phyloP scores from a whole-genome alignment of 2,888 invertebrate genomes.

The Arenicola marina region DNA sequence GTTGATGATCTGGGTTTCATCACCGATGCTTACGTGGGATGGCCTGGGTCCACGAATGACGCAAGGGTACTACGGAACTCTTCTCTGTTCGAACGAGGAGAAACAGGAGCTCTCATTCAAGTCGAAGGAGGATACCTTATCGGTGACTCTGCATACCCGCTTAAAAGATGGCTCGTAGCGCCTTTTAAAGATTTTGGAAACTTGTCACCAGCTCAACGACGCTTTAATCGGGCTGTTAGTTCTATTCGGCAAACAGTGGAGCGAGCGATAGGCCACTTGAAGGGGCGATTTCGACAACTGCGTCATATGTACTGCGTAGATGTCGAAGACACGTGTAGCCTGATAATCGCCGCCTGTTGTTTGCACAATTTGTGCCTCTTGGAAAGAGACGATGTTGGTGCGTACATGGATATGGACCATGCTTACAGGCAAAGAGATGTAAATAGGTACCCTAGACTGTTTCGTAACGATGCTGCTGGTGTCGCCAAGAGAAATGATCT shows the following conservation, averaged over 20 bases:
- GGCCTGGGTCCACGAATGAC: conserved; percentile 33
- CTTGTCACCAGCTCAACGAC: conserved; percentile 17
- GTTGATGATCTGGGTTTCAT: conserved; percentile 9
- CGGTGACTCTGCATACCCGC: conserved; percentile 30
- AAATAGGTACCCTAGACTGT: too few species aligned
- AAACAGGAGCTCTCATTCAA: not conserved
- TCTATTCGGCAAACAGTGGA: conserved; percentile 22
- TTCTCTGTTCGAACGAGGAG: conserved; percentile 11
- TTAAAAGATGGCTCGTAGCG: conserved; percentile 14
- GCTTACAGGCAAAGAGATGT: too few species aligned
- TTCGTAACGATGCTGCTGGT: too few species aligned
- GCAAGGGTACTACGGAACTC: conserved; percentile 31
- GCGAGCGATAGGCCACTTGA: conserved; percentile 19
- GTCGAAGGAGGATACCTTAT: conserved; percentile 9
- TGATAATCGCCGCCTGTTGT: conserved; percentile 14
- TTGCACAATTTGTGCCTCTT: conserved; percentile 16
- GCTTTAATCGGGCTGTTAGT: conserved; percentile 16
- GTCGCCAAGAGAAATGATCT: too few species aligned
- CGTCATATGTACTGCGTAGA: conserved; percentile 6
- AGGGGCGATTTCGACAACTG: conserved; percentile 8
- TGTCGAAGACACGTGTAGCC: not conserved
- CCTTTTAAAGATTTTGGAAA: conserved; percentile 27
- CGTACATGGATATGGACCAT: conserved; percentile 37
- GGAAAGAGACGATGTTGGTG: conserved; percentile 10
- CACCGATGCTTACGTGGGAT: conserved; percentile 26